phyloP scores from a whole-genome alignment of 2,888 invertebrate species.

The Tenthredo amoena region DNA sequence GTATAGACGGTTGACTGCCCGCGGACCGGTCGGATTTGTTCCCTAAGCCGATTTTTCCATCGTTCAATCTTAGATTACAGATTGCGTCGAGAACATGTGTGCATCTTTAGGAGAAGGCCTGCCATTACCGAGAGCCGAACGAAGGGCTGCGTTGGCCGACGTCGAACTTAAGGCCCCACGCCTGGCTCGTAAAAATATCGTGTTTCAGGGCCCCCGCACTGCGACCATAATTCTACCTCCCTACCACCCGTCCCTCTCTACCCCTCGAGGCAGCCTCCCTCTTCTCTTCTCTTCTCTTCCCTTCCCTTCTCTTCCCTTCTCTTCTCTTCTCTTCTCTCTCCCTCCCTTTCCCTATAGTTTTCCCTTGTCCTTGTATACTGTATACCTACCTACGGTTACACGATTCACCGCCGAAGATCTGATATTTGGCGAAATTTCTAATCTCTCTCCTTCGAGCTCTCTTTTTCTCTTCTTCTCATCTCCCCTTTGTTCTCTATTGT shows the following conservation, averaged over 20 bases:
- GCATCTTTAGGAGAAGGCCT: constrained; percentile 25
- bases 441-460: not conserved
- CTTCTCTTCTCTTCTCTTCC: no score
- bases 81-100: constrained; percentile 47
- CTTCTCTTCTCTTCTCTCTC: no score
- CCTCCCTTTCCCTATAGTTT: not conserved
- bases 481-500: constrained; percentile 29
- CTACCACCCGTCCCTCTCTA: not conserved
- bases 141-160: constrained; percentile 37
- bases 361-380: no score
- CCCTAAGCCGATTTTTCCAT: constrained; percentile 54
- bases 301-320: no score
- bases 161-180: constrained; percentile 39
- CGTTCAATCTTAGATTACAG: constrained; percentile 54
- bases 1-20: constrained; percentile 39
- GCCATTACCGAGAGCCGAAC: constrained; percentile 19
- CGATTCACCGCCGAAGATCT: not conserved
- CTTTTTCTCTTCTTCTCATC: no score
- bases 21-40: constrained; percentile 54
- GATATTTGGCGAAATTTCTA: not conserved
- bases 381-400: not conserved
- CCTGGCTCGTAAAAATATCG: constrained; percentile 52
- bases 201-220: constrained; percentile 52
- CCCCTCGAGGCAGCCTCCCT: not conserved
- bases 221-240: constrained; percentile 42